These are phyloP conservation scores for Circaetus gallicus DNA, from an alignment of 2,113 vertebrate genomes.

Conservation along the genomic window DNA sequence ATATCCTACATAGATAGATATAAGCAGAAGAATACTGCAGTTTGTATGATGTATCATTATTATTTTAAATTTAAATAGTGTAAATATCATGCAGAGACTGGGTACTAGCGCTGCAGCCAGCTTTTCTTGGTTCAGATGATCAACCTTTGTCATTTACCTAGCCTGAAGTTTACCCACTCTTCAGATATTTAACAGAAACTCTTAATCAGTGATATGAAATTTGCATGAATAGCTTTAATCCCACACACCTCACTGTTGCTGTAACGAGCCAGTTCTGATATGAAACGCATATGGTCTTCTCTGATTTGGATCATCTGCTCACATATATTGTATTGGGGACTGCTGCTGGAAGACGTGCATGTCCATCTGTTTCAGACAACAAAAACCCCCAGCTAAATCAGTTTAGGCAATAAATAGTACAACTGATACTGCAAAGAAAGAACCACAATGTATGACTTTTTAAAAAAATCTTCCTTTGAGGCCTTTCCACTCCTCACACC, in stretches of 20 bases:
- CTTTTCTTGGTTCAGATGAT: not conserved
- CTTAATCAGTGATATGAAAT: not conserved
- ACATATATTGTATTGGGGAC: conserved; percentile 97
- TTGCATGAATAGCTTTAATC: not conserved
- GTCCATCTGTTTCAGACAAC: conserved; percentile 73
- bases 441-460: not conserved
- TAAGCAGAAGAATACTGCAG: not conserved
- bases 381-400: not conserved
- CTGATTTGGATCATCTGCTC: conserved; percentile 99
- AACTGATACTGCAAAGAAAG: not conserved
- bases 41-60: not conserved
- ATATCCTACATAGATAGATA: not conserved
- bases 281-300: conserved; percentile 98
- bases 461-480: not conserved
- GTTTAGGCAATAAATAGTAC: not conserved
- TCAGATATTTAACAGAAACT: not conserved
- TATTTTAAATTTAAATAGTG: not conserved
- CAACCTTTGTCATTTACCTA: not conserved
- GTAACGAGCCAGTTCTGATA: conserved; percentile 95
- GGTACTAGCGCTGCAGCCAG: not conserved
- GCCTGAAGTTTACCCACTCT: not conserved
- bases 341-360: conserved; percentile 86
- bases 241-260: conserved; percentile 94
- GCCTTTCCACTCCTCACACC: not conserved
- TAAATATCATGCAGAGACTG: not conserved